These are phyloP conservation scores for Erebia ligea DNA, from an alignment of 2,888 invertebrate species.

Conservation along the genomic window DNA sequence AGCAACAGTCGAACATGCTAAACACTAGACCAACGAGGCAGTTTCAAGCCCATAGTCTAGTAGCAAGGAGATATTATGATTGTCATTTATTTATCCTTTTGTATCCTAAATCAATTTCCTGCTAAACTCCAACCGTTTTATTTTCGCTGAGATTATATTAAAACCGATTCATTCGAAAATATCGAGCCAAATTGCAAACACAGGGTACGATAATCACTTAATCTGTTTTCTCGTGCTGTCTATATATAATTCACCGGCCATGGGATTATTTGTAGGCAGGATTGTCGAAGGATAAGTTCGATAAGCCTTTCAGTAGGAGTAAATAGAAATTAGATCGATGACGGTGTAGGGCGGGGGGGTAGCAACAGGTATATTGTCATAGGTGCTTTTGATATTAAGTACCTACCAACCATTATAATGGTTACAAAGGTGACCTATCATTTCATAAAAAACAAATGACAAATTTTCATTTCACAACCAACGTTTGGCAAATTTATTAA, in stretches of 20 bases:
- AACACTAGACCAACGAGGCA: too few relatives aligned
- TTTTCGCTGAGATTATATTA: slow-evolving; percentile 3
- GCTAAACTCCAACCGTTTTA: neutral
- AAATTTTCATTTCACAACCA: too few relatives aligned
- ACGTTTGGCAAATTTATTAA: too few relatives aligned
- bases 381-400: slow-evolving; percentile 32
- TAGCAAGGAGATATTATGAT: too few relatives aligned
- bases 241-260: slow-evolving; percentile 25
- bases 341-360: slow-evolving; percentile 30
- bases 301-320: slow-evolving; percentile 43
- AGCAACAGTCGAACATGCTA: too few relatives aligned
- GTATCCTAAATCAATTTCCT: neutral
- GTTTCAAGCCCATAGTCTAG: too few relatives aligned
- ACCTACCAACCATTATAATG: too few relatives aligned
- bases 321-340: slow-evolving; percentile 45
- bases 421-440: too few relatives aligned
- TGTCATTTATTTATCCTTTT: neutral
- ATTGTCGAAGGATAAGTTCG: slow-evolving; percentile 43
- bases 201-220: slow-evolving; percentile 25
- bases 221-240: slow-evolving; percentile 30
- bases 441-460: too few relatives aligned
- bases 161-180: slow-evolving; percentile 11
- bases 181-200: slow-evolving; percentile 14
- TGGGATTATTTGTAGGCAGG: slow-evolving; percentile 36
- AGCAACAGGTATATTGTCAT: slow-evolving; percentile 56